These are phyloP conservation scores for Philereme transversata DNA, from an alignment of 2,888 invertebrate genomes.

Conservation along the genomic window DNA sequence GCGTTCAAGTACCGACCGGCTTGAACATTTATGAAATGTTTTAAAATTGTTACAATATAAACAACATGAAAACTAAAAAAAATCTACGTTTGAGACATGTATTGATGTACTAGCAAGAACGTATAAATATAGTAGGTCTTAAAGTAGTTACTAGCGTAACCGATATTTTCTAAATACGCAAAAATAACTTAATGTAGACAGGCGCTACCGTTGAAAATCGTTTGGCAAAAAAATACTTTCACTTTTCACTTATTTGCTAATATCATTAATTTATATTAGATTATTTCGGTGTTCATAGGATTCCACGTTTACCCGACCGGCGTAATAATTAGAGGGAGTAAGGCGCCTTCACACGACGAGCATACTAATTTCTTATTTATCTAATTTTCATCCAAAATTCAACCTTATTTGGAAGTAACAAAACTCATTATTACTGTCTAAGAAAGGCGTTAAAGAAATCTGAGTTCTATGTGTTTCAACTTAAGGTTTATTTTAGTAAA, in stretches of 20 bases:
- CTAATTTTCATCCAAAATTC: constrained; percentile 14
- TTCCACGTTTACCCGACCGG: constrained; percentile 25
- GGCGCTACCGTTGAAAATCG: too few species aligned
- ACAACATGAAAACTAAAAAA: too few species aligned
- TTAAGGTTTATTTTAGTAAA: constrained; percentile 18
- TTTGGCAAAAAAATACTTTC: constrained; percentile 1
- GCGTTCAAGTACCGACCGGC: too few species aligned
- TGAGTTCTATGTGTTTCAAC: not conserved
- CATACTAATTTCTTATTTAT: constrained; percentile 30
- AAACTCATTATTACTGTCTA: not conserved
- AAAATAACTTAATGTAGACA: too few species aligned
- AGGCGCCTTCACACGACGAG: constrained; percentile 25
- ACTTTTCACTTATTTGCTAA: constrained; percentile 5
- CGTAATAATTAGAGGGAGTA: constrained; percentile 31
- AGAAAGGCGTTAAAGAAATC: constrained; percentile 1
- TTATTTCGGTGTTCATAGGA: constrained; percentile 30
- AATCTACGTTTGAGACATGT: too few species aligned
- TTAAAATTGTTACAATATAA: too few species aligned
- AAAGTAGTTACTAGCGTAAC: too few species aligned
- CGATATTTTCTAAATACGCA: too few species aligned
- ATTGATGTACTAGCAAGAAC: too few species aligned
- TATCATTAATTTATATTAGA: constrained; percentile 33
- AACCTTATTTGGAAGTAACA: constrained; percentile 19
- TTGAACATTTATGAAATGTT: too few species aligned
- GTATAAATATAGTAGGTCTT: too few species aligned